Percentiles rank a stretch among this genome's conserved stretches.
phyloP scores from a whole-genome alignment of 2,888 invertebrate species.

The Chloromyia formosa region DNA sequence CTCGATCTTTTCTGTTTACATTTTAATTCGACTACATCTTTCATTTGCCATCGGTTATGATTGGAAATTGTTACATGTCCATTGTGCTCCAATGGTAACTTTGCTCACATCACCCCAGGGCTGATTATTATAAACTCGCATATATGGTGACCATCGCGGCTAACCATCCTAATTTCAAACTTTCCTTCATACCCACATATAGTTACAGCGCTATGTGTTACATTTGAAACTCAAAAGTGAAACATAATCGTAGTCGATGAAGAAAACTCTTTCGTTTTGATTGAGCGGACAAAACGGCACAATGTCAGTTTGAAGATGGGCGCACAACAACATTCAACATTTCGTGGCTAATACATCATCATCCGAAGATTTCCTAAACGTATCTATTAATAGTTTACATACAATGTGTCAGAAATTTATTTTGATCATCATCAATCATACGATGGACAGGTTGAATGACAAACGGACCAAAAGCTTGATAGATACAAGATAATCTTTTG shows the following conservation, averaged over 20 bases:
- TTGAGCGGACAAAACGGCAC: too few relatives aligned
- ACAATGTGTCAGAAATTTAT: conserved; percentile 19
- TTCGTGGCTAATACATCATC: conserved; percentile 12
- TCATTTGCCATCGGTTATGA: conserved; percentile 8
- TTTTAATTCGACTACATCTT: not conserved
- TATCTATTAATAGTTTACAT: conserved; percentile 34
- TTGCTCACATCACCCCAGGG: conserved; percentile 2
- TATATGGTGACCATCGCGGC: not conserved
- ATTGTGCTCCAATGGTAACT: not conserved
- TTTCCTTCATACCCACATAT: not conserved
- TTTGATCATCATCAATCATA: conserved; percentile 44
- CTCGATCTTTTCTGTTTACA: not conserved
- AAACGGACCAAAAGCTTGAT: conserved; percentile 38
- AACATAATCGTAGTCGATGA: not conserved
- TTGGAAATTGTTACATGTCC: not conserved
- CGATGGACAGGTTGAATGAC: conserved; percentile 42
- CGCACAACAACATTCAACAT: not conserved
- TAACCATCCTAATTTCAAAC: conserved; percentile 7
- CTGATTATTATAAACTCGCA: conserved; percentile 4
- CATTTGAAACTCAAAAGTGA: not conserved
- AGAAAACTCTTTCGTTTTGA: not conserved
- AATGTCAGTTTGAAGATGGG: not conserved
- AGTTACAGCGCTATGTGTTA: not conserved
- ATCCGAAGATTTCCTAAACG: not conserved
- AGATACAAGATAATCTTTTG: conserved; percentile 8